These are phyloP conservation scores for Falco punctatus DNA, from an alignment of 2,113 vertebrate species.

Conservation along the genomic window DNA sequence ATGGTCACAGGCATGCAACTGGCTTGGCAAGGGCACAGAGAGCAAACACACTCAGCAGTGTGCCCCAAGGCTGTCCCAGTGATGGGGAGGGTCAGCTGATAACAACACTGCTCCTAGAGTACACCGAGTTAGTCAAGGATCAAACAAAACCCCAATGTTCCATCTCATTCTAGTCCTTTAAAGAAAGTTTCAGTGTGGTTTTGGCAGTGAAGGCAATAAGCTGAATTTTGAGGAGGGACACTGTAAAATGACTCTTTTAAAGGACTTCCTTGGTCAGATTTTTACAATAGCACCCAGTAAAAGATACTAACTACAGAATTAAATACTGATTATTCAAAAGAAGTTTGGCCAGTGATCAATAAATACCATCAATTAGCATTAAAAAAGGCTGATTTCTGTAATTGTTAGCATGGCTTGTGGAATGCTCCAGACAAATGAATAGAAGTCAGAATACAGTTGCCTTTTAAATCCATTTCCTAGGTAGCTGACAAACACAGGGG, in stretches of 20 bases:
- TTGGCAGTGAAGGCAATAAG: neutral
- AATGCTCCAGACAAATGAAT: constrained; percentile 34
- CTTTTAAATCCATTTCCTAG: constrained; percentile 36
- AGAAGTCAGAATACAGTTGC: constrained; percentile 43
- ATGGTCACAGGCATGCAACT: neutral
- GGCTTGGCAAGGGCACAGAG: neutral
- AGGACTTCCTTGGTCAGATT: neutral
- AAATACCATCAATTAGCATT: neutral
- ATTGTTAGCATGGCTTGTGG: constrained; percentile 35
- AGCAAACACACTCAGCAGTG: neutral
- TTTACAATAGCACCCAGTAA: neutral
- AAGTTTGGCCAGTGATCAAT: neutral
- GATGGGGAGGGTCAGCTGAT: neutral
- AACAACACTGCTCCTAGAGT: neutral
- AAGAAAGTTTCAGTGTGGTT: neutral
- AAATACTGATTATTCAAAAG: neutral
- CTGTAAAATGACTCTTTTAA: neutral
- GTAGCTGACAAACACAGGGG: constrained; percentile 22
- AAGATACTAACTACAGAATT: constrained; percentile 7
- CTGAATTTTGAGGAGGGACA: neutral
- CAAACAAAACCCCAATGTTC: neutral
- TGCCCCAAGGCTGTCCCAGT: neutral
- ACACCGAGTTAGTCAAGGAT: neutral
- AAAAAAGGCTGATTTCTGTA: constrained; percentile 37
- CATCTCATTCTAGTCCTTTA: neutral